These are phyloP conservation scores for Himalopsyche tibetana DNA, from an alignment of 2,888 invertebrate genomes.

Conservation along the genomic window DNA sequence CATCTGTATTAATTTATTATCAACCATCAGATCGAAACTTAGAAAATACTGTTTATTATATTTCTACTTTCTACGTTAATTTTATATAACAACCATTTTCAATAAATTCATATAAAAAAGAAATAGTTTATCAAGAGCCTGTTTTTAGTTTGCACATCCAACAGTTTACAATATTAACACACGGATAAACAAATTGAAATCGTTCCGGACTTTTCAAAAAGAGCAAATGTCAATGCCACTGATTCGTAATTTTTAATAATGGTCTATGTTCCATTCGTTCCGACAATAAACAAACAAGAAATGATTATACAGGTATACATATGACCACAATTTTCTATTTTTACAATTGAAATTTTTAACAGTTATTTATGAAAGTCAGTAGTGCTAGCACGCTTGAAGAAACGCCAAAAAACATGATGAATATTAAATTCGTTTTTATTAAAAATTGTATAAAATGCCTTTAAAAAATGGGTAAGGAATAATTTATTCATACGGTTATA, in stretches of 20 bases:
- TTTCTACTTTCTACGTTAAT: not conserved
- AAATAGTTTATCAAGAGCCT: not conserved
- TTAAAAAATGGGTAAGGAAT: too few relatives aligned
- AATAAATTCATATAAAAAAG: not conserved
- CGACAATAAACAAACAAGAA: not conserved
- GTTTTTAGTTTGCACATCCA: not conserved
- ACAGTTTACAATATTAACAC: not conserved
- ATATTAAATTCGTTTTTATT: too few relatives aligned
- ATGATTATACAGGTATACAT: not conserved
- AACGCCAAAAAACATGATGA: too few relatives aligned
- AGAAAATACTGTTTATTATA: not conserved
- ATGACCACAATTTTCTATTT: not conserved
- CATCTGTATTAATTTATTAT: conserved; percentile 21
- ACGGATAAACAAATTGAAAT: not conserved
- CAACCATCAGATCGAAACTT: not conserved
- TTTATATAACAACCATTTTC: conserved; percentile 5
- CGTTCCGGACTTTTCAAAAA: not conserved
- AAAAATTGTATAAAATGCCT: too few relatives aligned
- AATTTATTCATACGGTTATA: too few relatives aligned
- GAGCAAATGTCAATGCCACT: conserved; percentile 34
- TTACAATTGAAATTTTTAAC: too few relatives aligned
- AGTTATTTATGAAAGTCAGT: too few relatives aligned
- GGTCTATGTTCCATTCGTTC: not conserved
- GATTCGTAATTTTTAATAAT: conserved; percentile 26
- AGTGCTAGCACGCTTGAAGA: too few relatives aligned